phyloP scores from a whole-genome alignment of 2,888 invertebrate genomes.

The Pollenia griseotomentosa region DNA sequence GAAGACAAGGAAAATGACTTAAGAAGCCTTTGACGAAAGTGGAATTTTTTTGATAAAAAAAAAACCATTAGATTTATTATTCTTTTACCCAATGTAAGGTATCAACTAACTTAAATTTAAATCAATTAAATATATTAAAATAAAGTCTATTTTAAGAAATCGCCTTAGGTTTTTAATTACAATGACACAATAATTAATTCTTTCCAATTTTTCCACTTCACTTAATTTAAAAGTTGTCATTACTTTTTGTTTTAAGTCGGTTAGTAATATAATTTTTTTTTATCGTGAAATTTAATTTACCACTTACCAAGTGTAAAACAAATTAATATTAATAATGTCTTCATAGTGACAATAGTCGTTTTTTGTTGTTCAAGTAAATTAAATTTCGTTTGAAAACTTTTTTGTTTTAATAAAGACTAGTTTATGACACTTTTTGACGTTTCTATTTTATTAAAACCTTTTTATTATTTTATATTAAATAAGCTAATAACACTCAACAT shows the following conservation, averaged over 20 bases:
- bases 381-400: conserved; percentile 25
- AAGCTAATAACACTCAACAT: conserved; percentile 50
- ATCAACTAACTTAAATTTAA: no score
- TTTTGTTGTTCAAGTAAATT: conserved; percentile 1
- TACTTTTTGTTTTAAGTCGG: no score
- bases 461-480: conserved; percentile 48
- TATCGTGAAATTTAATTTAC: neutral
- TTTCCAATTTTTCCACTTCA: conserved; percentile 32
- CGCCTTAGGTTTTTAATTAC: neutral
- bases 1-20: no score
- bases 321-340: conserved; percentile 65
- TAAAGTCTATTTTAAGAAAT: neutral
- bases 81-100: no score
- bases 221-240: neutral
- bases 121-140: no score
- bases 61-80: no score
- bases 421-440: conserved; percentile 55
- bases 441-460: conserved; percentile 15
- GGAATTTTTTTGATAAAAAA: no score
- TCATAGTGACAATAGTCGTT: conserved; percentile 52
- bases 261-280: neutral
- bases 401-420: conserved; percentile 58
- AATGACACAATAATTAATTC: conserved; percentile 12
- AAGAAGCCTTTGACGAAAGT: no score
- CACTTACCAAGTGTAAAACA: conserved; percentile 69